phyloP scores from a whole-genome alignment of 1,140 invertebrate genomes.

The Chironomus tepperi region DNA sequence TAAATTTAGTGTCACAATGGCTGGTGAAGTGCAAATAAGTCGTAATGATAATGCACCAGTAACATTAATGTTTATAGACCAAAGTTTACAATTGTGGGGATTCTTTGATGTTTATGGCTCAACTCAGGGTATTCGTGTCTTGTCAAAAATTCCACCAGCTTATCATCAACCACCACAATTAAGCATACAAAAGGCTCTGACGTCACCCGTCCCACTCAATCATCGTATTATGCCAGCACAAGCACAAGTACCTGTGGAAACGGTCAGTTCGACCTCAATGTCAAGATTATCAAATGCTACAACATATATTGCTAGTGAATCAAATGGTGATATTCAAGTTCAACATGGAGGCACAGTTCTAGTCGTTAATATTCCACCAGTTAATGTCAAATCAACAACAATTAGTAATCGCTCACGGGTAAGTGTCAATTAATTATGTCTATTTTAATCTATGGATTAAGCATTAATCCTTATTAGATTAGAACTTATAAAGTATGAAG shows the following conservation, averaged over 20 bases:
- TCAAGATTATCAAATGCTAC: neutral
- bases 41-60: constrained; percentile 73
- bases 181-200: constrained; percentile 30
- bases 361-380: constrained; percentile 69
- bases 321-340: constrained; percentile 50
- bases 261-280: neutral
- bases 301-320: constrained; percentile 25
- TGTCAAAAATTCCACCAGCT: constrained; percentile 36
- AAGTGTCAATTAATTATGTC: neutral
- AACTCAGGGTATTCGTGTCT: constrained; percentile 72
- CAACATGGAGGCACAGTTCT: constrained; percentile 63
- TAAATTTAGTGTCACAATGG: constrained; percentile 72
- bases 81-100: constrained; percentile 80
- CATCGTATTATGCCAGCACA: neutral
- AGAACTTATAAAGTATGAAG: constrained; percentile 26
- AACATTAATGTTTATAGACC: constrained; percentile 91
- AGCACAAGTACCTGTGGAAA: neutral
- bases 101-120: constrained; percentile 95
- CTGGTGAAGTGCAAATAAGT: constrained; percentile 81
- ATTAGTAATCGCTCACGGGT: constrained; percentile 27
- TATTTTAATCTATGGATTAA: constrained; percentile 33
- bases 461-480: no score
- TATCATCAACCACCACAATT: constrained; percentile 35
- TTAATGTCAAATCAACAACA: constrained; percentile 35
- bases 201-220: neutral